Evolutionary conservation across 2,888 invertebrate species (phyloP).

Genomic region (Trichopoda pennipes): DNA sequence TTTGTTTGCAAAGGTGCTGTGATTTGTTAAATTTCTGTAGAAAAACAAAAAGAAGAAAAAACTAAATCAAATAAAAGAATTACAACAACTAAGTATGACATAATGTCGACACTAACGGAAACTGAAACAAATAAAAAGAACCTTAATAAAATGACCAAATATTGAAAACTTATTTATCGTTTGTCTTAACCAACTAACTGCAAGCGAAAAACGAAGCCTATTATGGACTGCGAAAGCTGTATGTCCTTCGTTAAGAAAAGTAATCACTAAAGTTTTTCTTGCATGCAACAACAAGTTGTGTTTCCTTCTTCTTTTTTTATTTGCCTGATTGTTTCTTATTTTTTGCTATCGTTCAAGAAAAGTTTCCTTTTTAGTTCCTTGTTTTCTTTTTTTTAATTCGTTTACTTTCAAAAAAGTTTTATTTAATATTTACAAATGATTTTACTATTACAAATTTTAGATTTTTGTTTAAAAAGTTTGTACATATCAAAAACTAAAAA

Average conservation of each 20-base stretch:
- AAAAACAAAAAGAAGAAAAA: no score
- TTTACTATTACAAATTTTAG: slow-evolving; percentile 35
- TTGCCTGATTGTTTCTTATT: slow-evolving; percentile 11
- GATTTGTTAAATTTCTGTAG: slow-evolving; percentile 1
- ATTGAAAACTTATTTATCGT: slow-evolving; percentile 60
- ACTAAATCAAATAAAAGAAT: slow-evolving; percentile 21
- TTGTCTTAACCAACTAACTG: slow-evolving; percentile 47
- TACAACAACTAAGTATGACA: slow-evolving; percentile 5
- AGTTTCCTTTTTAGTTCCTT: slow-evolving; percentile 19
- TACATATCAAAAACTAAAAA: neutral
- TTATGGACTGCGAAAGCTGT: slow-evolving; percentile 17
- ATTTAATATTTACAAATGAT: slow-evolving; percentile 49
- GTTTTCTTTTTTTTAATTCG: neutral
- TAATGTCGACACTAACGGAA: neutral
- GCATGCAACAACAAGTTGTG: slow-evolving; percentile 32
- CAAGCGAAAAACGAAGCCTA: slow-evolving; percentile 32
- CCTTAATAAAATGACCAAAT: slow-evolving; percentile 63
- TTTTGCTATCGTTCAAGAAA: neutral
- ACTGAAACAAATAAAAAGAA: slow-evolving; percentile 30
- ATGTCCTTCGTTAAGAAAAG: slow-evolving; percentile 28
- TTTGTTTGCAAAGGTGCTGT: slow-evolving; percentile 6
- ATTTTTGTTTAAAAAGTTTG: slow-evolving; percentile 9
- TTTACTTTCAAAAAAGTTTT: slow-evolving; percentile 10
- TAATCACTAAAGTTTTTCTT: slow-evolving; percentile 53
- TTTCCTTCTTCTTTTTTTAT: neutral